These are phyloP conservation scores for Lordiphosa stackelbergi DNA, from an alignment of 1,140 invertebrate genomes.

Conservation along the genomic window DNA sequence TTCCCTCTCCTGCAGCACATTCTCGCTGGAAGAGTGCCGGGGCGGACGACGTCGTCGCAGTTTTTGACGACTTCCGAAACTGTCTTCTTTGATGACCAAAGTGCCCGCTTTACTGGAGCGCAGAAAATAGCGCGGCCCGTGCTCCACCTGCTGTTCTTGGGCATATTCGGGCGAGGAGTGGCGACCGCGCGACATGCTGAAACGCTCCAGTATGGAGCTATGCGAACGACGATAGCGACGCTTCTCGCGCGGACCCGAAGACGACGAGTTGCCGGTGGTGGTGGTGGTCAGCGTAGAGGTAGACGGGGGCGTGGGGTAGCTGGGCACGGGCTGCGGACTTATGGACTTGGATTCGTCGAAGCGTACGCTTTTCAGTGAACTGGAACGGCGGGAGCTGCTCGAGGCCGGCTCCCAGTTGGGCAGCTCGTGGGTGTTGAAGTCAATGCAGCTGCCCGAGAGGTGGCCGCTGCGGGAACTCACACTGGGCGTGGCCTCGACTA, in stretches of 20 bases:
- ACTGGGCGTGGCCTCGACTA: constrained; percentile 54
- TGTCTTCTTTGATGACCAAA: constrained; percentile 78
- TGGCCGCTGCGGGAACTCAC: constrained; percentile 4
- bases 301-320: constrained; percentile 60
- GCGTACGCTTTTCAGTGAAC: constrained; percentile 60
- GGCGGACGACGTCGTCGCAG: constrained; percentile 53
- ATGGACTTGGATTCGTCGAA: constrained; percentile 23
- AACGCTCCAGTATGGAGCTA: constrained; percentile 66
- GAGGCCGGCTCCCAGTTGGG: constrained; percentile 52
- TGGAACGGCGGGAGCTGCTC: constrained; percentile 44
- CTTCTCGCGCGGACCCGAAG: constrained; percentile 63
- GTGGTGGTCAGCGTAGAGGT: constrained; percentile 51
- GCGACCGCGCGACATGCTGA: constrained; percentile 61
- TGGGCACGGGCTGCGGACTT: constrained; percentile 5
- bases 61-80: constrained; percentile 64
- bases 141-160: constrained; percentile 43
- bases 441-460: constrained; percentile 52
- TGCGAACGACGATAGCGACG: constrained; percentile 71
- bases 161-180: constrained; percentile 68
- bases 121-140: constrained; percentile 73
- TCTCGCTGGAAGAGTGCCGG: constrained; percentile 58
- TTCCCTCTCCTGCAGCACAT: constrained; percentile 25
- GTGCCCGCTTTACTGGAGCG: constrained; percentile 78
- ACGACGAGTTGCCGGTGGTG: constrained; percentile 47
- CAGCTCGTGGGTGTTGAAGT: constrained; percentile 66